Conservation (phyloP, 2,797 vertebrate genomes). For the Chaetodon trifasciatus region DNA sequence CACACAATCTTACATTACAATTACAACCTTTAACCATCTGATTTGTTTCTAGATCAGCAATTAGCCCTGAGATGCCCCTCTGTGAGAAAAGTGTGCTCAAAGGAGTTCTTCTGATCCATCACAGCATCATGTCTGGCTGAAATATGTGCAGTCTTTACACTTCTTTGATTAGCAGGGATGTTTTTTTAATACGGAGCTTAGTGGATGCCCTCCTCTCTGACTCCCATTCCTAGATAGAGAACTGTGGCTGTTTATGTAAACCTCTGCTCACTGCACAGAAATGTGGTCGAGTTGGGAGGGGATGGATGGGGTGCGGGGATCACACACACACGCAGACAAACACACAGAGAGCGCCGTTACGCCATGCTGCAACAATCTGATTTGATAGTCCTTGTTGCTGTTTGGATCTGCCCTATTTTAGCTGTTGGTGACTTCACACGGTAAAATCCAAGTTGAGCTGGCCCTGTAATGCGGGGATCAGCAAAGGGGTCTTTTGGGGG, state of each 20-base stretch:
- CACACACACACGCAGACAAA: slow-evolving; percentile 11
- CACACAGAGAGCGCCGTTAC: slow-evolving; percentile 58
- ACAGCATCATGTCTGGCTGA: slow-evolving; percentile 7
- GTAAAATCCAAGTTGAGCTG: slow-evolving; percentile 67
- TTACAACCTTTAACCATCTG: too few relatives aligned
- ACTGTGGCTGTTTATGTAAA: slow-evolving; percentile 71
- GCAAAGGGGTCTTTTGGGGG: slow-evolving; percentile 39
- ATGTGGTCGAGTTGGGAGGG: slow-evolving; percentile 60
- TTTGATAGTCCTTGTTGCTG: slow-evolving; percentile 78
- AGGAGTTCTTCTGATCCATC: background rate
- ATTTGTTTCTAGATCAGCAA: background rate
- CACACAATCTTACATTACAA: background rate
- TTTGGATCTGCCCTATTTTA: slow-evolving; percentile 79
- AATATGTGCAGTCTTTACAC: slow-evolving; percentile 5
- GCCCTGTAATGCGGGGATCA: slow-evolving; percentile 66
- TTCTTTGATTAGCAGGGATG: background rate
- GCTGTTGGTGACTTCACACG: slow-evolving; percentile 74
- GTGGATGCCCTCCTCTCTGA: slow-evolving; percentile 41
- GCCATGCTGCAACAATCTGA: slow-evolving; percentile 78
- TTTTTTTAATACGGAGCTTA: slow-evolving; percentile 20
- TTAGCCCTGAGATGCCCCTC: background rate
- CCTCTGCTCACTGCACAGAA: slow-evolving; percentile 71
- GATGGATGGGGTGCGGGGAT: slow-evolving; percentile 31
- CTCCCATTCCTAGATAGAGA: slow-evolving; percentile 66
- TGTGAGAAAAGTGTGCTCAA: background rate